Conservation (phyloP, 2,888 invertebrate species). For the Tipula vernalis region DNA sequence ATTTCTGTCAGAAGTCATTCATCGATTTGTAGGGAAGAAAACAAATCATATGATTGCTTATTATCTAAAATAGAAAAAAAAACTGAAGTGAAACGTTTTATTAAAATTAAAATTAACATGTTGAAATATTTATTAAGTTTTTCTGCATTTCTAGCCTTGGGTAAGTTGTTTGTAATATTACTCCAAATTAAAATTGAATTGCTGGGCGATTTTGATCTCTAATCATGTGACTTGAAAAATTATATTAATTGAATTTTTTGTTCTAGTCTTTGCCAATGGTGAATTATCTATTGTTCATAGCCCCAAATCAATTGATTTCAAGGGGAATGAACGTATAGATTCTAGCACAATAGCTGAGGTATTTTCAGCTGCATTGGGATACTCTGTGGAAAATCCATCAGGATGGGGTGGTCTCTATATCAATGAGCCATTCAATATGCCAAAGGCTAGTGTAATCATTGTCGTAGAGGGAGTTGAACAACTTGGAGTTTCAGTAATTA, state of each 20-base stretch:
- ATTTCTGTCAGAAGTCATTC: not conserved
- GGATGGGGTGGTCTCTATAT: conserved; percentile 59
- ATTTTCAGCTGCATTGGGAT: conserved; percentile 56
- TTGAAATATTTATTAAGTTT: not conserved
- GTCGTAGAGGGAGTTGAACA: conserved; percentile 54
- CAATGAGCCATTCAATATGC: conserved; percentile 55
- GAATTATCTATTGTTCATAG: conserved; percentile 56
- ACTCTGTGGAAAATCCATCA: conserved; percentile 55
- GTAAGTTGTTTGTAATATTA: not conserved
- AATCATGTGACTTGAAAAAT: not conserved
- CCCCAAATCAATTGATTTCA: conserved; percentile 55
- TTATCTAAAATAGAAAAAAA: not conserved
- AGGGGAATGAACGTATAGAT: conserved; percentile 45
- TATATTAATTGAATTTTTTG: not conserved
- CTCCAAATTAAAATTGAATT: not conserved
- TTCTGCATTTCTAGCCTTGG: not conserved
- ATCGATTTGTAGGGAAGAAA: not conserved
- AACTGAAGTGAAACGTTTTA: not conserved
- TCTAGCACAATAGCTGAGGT: conserved; percentile 56
- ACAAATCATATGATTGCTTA: not conserved
- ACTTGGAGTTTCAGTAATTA: conserved; percentile 22
- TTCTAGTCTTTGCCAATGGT: conserved; percentile 26
- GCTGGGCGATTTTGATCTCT: not conserved
- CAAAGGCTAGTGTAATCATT: conserved; percentile 57
- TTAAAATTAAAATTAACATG: not conserved